Evolutionary conservation across 37 sponge, comb jelly and placozoan species (phyloP).

Genomic region (Petrosia ficiformis): DNA sequence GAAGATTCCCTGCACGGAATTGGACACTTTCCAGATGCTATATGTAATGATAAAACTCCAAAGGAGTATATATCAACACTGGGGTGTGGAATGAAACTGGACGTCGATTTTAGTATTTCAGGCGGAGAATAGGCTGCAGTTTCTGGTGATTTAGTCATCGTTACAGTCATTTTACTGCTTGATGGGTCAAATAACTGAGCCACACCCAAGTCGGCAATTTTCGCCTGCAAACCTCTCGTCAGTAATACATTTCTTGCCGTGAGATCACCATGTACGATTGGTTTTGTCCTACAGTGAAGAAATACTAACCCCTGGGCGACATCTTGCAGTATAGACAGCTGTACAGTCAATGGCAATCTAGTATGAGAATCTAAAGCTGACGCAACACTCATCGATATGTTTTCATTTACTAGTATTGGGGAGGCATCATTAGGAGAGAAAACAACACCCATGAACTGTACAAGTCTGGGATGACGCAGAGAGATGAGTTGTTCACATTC

Average conservation of each 20-base stretch:
- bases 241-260: background rate
- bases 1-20: constrained; percentile 27
- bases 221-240: background rate
- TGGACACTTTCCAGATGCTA: constrained; percentile 36
- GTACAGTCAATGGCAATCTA: background rate
- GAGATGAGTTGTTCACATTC: background rate
- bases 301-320: background rate
- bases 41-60: constrained; percentile 41
- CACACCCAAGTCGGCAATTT: background rate
- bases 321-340: background rate
- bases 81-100: background rate
- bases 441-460: background rate
- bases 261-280: background rate
- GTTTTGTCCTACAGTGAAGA: background rate
- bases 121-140: background rate
- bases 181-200: background rate
- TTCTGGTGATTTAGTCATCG: background rate
- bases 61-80: constrained; percentile 26
- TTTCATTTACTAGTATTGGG: background rate
- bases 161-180: background rate
- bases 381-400: background rate
- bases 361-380: background rate
- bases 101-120: background rate
- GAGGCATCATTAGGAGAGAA: background rate
- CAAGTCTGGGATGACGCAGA: background rate